A percentile compares a stretch with the other conserved stretches of the same genome.
These are phyloP conservation scores for Galaxea fascicularis DNA, from an alignment of 92 coral and sea anemone species.

Conservation along the genomic window DNA sequence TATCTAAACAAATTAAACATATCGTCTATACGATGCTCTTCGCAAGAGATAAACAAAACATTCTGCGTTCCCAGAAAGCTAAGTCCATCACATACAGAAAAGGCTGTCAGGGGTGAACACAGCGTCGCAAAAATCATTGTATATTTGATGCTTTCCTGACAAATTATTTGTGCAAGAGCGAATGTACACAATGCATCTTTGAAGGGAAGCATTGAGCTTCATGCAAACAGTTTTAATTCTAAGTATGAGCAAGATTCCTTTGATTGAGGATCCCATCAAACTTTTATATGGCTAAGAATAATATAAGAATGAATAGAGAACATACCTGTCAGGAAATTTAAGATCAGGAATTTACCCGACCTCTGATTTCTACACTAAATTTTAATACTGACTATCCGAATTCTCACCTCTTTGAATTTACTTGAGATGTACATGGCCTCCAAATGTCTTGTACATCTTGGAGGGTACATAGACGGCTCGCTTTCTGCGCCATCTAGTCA, in stretches of 20 bases:
- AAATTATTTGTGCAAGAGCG: not conserved
- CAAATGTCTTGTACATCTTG: conserved; percentile 47
- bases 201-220: not conserved
- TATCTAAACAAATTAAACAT: conserved; percentile 15
- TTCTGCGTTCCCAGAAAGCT: not conserved
- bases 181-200: not conserved
- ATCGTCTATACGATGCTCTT: not conserved
- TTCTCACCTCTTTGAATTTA: conserved; percentile 40
- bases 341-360: not conserved
- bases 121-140: no score
- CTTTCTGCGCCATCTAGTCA: conserved; percentile 24
- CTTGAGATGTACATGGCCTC: conserved; percentile 52
- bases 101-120: no score
- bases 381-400: not conserved
- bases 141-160: no score
- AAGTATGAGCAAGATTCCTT: not conserved
- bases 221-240: not conserved
- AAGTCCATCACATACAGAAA: not conserved
- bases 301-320: not conserved
- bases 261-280: not conserved
- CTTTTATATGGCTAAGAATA: not conserved
- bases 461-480: conserved; percentile 16
- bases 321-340: not conserved
- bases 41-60: not conserved
- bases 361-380: not conserved